Evolutionary conservation across 1,140 invertebrate genomes (phyloP).

Genomic region (Papilio aristodemus): DNA sequence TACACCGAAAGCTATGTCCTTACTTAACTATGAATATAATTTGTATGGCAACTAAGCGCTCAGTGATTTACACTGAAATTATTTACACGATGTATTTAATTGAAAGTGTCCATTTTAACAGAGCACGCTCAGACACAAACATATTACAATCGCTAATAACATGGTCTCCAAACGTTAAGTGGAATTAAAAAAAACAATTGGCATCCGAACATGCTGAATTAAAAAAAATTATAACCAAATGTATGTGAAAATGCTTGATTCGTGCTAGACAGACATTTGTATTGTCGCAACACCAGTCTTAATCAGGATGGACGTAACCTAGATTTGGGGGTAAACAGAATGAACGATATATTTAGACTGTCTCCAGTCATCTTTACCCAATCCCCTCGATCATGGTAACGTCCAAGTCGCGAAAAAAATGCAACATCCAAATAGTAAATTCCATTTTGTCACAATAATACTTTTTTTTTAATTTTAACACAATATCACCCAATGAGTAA

Average conservation of each 20-base stretch:
- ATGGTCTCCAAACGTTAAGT: not conserved
- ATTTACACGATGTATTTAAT: constrained; percentile 62
- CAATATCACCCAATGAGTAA: constrained; percentile 76
- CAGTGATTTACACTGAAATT: constrained; percentile 70
- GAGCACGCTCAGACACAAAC: constrained; percentile 28
- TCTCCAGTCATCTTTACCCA: not conserved
- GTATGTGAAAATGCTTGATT: constrained; percentile 15
- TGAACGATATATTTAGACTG: not conserved
- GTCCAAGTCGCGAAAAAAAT: constrained; percentile 58
- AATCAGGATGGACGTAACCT: not conserved
- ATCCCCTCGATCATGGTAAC: not conserved
- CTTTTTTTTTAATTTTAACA: constrained; percentile 59
- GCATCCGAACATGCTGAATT: constrained; percentile 21
- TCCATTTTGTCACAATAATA: constrained; percentile 68
- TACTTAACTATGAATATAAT: constrained; percentile 73
- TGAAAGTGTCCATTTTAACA: constrained; percentile 11
- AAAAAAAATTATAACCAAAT: constrained; percentile 31
- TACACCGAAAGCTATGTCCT: constrained; percentile 52
- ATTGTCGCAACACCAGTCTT: constrained; percentile 18
- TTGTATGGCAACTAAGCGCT: constrained; percentile 79
- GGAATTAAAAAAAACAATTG: not conserved
- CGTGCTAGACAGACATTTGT: not conserved
- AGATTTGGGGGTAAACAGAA: constrained; percentile 6
- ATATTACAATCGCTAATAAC: not conserved
- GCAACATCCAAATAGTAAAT: constrained; percentile 51